Evolutionary conservation across 2,888 invertebrate species (phyloP).

Genomic region (Heteromyza rotundicornis): DNA sequence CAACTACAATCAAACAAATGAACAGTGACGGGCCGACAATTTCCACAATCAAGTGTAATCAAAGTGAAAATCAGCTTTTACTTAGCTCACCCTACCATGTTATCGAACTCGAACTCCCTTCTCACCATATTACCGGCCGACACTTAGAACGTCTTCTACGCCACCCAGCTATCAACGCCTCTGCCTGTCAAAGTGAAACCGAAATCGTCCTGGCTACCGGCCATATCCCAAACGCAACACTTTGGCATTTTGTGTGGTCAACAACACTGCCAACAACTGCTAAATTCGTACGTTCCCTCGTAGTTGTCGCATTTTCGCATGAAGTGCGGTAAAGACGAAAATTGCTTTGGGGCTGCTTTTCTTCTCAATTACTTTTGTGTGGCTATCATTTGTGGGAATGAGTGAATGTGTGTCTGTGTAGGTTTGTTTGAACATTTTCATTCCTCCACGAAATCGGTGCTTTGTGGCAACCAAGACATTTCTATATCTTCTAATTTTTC

Average conservation of each 20-base stretch:
- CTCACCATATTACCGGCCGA: too few species aligned
- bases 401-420: background rate
- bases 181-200: background rate
- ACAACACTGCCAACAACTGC: too few species aligned
- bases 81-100: too few species aligned
- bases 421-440: background rate
- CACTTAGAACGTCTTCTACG: too few species aligned
- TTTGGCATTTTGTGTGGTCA: background rate
- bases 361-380: constrained; percentile 10
- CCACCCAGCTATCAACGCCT: too few species aligned
- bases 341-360: constrained; percentile 11
- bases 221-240: too few species aligned
- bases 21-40: constrained; percentile 9
- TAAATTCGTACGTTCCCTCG: too few species aligned
- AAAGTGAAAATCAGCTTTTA: constrained; percentile 8
- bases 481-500: too few species aligned
- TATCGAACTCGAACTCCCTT: too few species aligned
- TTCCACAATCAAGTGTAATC: constrained; percentile 21
- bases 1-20: constrained; percentile 5
- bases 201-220: too few species aligned
- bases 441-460: background rate
- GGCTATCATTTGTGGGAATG: background rate
- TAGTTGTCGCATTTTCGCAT: too few species aligned
- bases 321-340: background rate
- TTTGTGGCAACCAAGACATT: too few species aligned